These are phyloP conservation scores for Leuciscus waleckii DNA, from an alignment of 2,797 vertebrate genomes.

Conservation along the genomic window DNA sequence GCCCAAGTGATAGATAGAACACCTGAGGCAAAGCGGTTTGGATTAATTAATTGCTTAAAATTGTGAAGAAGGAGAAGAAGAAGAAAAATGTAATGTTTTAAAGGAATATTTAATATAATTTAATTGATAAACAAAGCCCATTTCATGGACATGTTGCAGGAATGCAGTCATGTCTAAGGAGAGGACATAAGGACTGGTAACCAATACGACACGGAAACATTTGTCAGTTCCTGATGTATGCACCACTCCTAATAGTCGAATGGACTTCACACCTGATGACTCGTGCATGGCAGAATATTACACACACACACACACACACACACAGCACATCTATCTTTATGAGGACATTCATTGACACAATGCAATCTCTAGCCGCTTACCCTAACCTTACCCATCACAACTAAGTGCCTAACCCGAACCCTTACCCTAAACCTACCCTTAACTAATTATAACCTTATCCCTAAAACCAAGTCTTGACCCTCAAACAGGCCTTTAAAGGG, in stretches of 20 bases:
- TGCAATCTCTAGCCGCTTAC: too few species aligned
- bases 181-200: not conserved
- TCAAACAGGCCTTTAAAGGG: too few species aligned
- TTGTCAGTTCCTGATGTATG: conserved; percentile 53
- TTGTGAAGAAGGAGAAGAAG: not conserved
- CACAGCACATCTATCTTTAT: too few species aligned
- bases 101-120: not conserved
- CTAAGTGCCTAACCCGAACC: too few species aligned
- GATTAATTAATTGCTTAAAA: not conserved
- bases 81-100: not conserved
- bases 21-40: not conserved
- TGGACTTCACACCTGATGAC: conserved; percentile 57
- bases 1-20: not conserved
- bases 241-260: conserved; percentile 45
- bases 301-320: too few species aligned
- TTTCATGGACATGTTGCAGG: conserved; percentile 61
- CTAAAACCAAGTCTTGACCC: too few species aligned
- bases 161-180: conserved; percentile 50
- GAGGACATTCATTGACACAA: too few species aligned
- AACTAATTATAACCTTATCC: too few species aligned
- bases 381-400: too few species aligned
- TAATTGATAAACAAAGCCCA: not conserved
- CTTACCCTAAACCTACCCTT: too few species aligned
- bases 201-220: conserved; percentile 10
- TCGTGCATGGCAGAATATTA: conserved; percentile 22